These are phyloP conservation scores for Odontocolon sp. DNA, from an alignment of 2,888 invertebrate genomes.

Conservation along the genomic window DNA sequence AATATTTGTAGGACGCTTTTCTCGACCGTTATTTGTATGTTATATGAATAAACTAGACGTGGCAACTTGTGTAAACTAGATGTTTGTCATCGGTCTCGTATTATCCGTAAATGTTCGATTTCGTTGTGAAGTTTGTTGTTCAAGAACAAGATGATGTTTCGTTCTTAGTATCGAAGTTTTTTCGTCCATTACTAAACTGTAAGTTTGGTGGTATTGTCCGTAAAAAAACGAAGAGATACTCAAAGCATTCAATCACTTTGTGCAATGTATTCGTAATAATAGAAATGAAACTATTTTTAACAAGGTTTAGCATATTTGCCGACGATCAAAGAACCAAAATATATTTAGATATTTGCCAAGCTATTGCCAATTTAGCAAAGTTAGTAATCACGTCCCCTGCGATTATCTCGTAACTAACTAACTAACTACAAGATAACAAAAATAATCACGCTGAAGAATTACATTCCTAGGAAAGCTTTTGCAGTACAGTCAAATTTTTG, in stretches of 20 bases:
- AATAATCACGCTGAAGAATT: slow-evolving; percentile 33
- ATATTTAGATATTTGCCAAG: slow-evolving; percentile 68
- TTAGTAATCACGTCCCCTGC: slow-evolving; percentile 44
- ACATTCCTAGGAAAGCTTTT: slow-evolving; percentile 25
- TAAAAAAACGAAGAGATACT: slow-evolving; percentile 41
- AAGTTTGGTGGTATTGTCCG: slow-evolving; percentile 42
- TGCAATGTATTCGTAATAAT: slow-evolving; percentile 60
- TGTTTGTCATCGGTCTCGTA: slow-evolving; percentile 65
- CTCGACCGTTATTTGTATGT: slow-evolving; percentile 46
- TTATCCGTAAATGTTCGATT: slow-evolving; percentile 62
- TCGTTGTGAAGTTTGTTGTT: slow-evolving; percentile 62
- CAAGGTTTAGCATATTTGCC: slow-evolving; percentile 57
- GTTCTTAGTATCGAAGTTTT: slow-evolving; percentile 52
- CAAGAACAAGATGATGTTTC: slow-evolving; percentile 51
- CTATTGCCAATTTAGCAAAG: slow-evolving; percentile 58
- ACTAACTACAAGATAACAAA: slow-evolving; percentile 2
- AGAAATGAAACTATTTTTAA: slow-evolving; percentile 67
- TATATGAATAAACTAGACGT: slow-evolving; percentile 46
- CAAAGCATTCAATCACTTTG: slow-evolving; percentile 57
- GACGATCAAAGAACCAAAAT: slow-evolving; percentile 61
- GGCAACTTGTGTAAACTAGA: slow-evolving; percentile 63
- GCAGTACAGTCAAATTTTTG: no score
- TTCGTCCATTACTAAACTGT: slow-evolving; percentile 56
- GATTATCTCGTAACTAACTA: slow-evolving; percentile 15
- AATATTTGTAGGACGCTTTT: slow-evolving; percentile 45